Percentiles rank a stretch among this genome's conserved stretches.
Conservation (phyloP, 2,113 vertebrate species). For the Sisor rabdophorus region DNA sequence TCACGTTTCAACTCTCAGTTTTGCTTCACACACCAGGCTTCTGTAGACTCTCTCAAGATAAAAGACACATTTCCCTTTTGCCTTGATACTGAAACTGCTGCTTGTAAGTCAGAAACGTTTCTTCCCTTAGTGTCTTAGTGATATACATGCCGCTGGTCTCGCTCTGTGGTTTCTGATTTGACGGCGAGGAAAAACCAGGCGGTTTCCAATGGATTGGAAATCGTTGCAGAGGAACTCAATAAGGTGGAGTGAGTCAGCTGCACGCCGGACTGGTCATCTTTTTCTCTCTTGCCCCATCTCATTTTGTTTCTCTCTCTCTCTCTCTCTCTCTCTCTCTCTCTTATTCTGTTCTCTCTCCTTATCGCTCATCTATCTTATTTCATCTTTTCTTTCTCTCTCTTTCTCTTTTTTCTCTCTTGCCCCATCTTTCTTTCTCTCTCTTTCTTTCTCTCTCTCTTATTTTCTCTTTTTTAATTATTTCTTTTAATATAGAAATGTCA, state of each 20-base stretch:
- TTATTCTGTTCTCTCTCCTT: too few relatives aligned
- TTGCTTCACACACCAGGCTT: not conserved
- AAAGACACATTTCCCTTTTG: not conserved
- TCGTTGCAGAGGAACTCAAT: not conserved
- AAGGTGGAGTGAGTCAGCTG: not conserved
- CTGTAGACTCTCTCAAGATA: not conserved
- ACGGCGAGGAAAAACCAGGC: constrained; percentile 7
- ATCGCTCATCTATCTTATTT: too few relatives aligned
- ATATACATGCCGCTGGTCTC: not conserved
- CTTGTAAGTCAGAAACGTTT: not conserved
- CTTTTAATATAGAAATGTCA: too few relatives aligned
- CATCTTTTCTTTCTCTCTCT: too few relatives aligned
- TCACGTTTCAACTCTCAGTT: not conserved
- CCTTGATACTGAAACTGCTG: not conserved
- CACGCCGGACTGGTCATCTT: not conserved
- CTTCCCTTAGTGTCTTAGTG: not conserved
- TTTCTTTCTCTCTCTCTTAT: too few relatives aligned
- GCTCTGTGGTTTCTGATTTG: not conserved
- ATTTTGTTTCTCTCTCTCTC: too few relatives aligned
- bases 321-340: too few relatives aligned
- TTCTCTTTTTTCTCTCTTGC: too few relatives aligned
- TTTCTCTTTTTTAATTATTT: too few relatives aligned
- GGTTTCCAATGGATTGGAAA: constrained; percentile 20
- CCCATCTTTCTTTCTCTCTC: too few relatives aligned
- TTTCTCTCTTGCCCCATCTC: too few relatives aligned